A percentile compares a stretch with the other conserved stretches of the same genome.
These are phyloP conservation scores for Campylomormyrus tamandua DNA, from an alignment of 2,113 vertebrate genomes.

Conservation along the genomic window DNA sequence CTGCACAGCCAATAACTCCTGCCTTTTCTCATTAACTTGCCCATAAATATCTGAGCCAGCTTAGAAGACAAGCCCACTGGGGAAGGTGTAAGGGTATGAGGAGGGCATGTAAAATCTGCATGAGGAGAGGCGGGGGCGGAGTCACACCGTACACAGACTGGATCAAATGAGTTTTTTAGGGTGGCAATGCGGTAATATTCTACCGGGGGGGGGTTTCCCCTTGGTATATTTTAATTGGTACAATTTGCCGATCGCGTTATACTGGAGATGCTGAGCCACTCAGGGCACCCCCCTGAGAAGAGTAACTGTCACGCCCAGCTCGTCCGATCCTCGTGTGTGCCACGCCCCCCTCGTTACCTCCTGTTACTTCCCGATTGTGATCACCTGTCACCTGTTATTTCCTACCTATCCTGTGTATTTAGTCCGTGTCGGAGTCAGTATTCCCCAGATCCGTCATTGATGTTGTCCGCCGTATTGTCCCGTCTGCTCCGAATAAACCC, in stretches of 20 bases:
- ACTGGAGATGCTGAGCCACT: not conserved
- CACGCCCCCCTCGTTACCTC: too few species aligned
- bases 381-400: too few species aligned
- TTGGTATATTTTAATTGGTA: not conserved
- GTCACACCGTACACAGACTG: not conserved
- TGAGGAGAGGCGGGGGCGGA: not conserved
- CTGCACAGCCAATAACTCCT: slow-evolving; percentile 63
- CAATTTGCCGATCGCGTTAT: not conserved
- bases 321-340: too few species aligned
- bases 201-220: not conserved
- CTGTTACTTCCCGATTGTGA: too few species aligned
- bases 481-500: too few species aligned
- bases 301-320: too few species aligned
- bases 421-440: too few species aligned
- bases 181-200: not conserved
- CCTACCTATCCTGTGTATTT: too few species aligned
- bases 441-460: too few species aligned
- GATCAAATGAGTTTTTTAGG: not conserved
- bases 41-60: not conserved
- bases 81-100: not conserved
- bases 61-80: not conserved
- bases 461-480: too few species aligned
- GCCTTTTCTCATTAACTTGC: slow-evolving; percentile 55
- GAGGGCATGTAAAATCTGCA: not conserved
- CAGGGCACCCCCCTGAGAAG: not conserved